Evolutionary conservation across 2,888 invertebrate genomes (phyloP), one percentile per base, ranked within the genome.

Genomic region (Sthenelais limicola): DNA sequence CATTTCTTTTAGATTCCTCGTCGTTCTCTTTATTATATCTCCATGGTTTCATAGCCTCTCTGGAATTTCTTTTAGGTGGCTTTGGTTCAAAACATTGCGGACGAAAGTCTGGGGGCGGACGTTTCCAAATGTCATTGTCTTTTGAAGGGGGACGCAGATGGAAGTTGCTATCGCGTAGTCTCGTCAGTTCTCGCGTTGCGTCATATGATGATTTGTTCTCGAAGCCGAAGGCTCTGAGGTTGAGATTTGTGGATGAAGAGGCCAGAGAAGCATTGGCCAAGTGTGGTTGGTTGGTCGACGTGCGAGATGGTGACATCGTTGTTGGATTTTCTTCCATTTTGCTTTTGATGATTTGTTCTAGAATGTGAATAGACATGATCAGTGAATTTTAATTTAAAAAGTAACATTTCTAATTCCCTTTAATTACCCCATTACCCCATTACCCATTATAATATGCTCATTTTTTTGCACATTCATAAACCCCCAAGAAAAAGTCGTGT

Each of bases 31-130:
- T 62, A 28, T 83, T 84, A 73, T 84, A 86, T n/a, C 77, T 74
- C 85, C 85, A 85, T 2, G 86, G 86, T 72, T 80, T 74, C 79
- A 84, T 82, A 7, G 86, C 82, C 30, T 84, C 85, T 9, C 80
- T 74, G 1, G 84, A 80, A 76, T 86, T 86, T 4, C 86, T 76
- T 73, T 84, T 84, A 1, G 86, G 85, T 1, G 86, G 86, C 48
- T 80, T 79, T 7, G 86, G 85, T 3, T 81, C 83, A 71, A 80
- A 86, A 24, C 74, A 71, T 66, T 82, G 77, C n/a, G 81, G 81
- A 48, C 85, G 75, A 76, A 86, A 85, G 72, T 86, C 86, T 9
- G 86, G 86, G 0, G 86, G 84, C 28, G 82, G 83, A 51, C 83
- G 74, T 70, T 81, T 83, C 86, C 85, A 85, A 9, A 85, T 82